phyloP scores from a whole-genome alignment of 2,113 vertebrate genomes.

The Nerophis lumbriciformis region DNA sequence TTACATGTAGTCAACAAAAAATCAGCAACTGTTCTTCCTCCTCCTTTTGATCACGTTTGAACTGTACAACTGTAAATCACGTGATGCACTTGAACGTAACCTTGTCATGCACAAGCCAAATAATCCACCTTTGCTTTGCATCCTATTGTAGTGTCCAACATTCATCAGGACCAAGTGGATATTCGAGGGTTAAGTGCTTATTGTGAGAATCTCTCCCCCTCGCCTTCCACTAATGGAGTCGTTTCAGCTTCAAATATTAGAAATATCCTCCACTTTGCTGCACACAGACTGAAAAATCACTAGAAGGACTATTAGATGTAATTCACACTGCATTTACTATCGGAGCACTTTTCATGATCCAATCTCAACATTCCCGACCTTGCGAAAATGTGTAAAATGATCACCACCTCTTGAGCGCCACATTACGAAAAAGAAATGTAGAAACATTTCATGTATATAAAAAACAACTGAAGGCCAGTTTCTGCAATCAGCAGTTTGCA shows the following conservation, averaged over 20 bases:
- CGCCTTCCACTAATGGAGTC: neutral
- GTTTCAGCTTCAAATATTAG: neutral
- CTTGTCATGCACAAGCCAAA: no score
- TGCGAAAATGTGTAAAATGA: conserved; percentile 1
- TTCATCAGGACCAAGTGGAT: neutral
- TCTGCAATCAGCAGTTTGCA: no score
- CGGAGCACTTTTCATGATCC: conserved; percentile 1
- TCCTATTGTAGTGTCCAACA: neutral
- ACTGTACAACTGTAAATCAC: no score
- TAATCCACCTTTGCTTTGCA: no score
- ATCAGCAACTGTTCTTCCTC: no score
- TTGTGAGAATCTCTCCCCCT: no score
- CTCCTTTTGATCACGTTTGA: no score
- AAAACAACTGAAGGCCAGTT: no score
- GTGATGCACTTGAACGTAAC: no score
- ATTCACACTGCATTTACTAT: conserved; percentile 3
- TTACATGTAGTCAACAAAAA: no score
- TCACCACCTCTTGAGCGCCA: conserved; percentile 1
- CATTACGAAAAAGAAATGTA: neutral
- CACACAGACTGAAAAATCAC: neutral
- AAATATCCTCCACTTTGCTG: neutral
- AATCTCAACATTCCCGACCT: neutral
- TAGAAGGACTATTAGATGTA: neutral
- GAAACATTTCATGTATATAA: neutral
- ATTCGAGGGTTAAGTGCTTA: neutral